A percentile compares a stretch with the other conserved stretches of the same genome.
These are phyloP conservation scores for Drosophila borborema DNA, from an alignment of 2,888 invertebrate genomes.

Conservation along the genomic window DNA sequence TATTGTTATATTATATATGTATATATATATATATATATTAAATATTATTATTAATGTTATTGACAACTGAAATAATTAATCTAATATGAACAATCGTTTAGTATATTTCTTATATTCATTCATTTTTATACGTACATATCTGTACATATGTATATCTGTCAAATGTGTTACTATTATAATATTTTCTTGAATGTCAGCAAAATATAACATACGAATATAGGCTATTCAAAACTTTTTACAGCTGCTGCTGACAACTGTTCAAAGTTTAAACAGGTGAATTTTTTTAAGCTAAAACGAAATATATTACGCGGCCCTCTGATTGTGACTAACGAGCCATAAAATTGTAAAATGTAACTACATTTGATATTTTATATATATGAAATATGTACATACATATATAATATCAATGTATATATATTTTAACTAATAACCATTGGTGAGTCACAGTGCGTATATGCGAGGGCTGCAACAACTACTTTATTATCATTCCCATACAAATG, in stretches of 20 bases:
- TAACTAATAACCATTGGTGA: constrained; percentile 3
- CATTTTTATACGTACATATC: no score
- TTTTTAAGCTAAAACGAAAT: constrained; percentile 34
- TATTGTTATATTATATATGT: no score
- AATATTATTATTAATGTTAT: no score
- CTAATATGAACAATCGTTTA: no score
- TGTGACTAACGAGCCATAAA: not conserved
- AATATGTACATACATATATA: not conserved
- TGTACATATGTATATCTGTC: no score
- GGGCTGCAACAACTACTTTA: not conserved
- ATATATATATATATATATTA: no score
- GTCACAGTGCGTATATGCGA: constrained; percentile 14
- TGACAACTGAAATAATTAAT: no score
- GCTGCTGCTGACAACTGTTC: constrained; percentile 42
- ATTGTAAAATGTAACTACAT: constrained; percentile 6
- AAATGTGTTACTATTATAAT: not conserved
- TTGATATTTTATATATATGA: not conserved
- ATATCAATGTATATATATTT: not conserved
- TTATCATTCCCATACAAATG: constrained; percentile 25
- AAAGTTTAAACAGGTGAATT: constrained; percentile 62
- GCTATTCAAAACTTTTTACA: constrained; percentile 3
- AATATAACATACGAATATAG: not conserved
- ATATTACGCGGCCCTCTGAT: not conserved
- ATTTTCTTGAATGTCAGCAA: not conserved
- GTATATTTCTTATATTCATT: no score